Base-by-base conservation (phyloP, 1,140 invertebrate genomes). In the Medauroidea extradentata region DNA sequence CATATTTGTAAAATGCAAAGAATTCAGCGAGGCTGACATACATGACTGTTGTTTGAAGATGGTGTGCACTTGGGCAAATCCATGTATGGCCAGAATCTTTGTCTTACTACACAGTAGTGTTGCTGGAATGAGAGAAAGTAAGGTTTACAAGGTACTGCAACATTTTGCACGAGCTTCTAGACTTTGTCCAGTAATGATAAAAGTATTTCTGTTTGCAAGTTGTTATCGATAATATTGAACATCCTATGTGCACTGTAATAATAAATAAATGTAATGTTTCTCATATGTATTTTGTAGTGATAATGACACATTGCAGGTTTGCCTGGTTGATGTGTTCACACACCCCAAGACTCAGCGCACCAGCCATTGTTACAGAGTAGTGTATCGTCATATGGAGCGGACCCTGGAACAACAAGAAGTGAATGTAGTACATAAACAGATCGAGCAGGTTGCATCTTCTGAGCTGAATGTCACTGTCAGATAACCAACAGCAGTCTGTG, bases 371-470 rank as follows among this genome's bases (percentile, higher is more conserved):
- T 99, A 96, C 72, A 83, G 90, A 65, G 95, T 99, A 64, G 78
- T 90, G 1, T 99, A 99, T 71, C 83, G 97, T 59, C 92, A 97
- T 72, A 89, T 97, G 85, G 91, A 97, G 67, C 83, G 85, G 59
- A 92, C 90, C 2, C 75, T 99, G 11, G 91, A 85, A 0, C 88
- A 97, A 71, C 78, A 78, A 1, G 94, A 99, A 81, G 94, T 96
- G 0, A 95, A 93, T 76, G 61, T 78, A 46, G 73, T 99, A 19
- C 96, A 99, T 73, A 78, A 85, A 65, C 69, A 83, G 67, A 96
- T 99, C 63, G 85, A 81, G 69, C 68, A 81, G 38, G 75, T 75
- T 41, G 84, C 82, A 46, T 67, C 65, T 4, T 71, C 81, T 50
- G 69, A 80, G 57, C 83, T 96, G 60, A 82, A 85, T 64, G 88